Evolutionary conservation across 1,140 invertebrate genomes (phyloP), one percentile per base, ranked within the genome.

Genomic region (Trichonephila inaurata): DNA sequence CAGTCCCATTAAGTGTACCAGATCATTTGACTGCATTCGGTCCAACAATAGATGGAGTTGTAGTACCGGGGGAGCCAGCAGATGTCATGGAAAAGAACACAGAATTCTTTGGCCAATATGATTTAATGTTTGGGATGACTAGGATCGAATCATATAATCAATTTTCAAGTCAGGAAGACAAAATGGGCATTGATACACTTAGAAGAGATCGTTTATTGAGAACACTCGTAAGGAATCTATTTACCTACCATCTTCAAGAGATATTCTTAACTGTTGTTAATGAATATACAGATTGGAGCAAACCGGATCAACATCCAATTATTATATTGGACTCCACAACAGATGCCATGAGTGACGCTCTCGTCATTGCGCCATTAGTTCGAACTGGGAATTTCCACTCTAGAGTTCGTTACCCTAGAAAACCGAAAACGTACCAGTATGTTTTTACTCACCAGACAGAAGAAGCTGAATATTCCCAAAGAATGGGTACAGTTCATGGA

Each of bases 231-330:
- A 97, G 98, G 33, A 98, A 98, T 86, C 86, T 95, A 0, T 95
- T 95, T 83, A 95, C 93, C n/a, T 95, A 95, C 86, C 95, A 95
- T 85, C 94, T 94, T 7, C 95, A 98, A 95, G 99, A 99, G 96
- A 99, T 99, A 95, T 99, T 99, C 96, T 98, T 99, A 95, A 99
- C 99, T 61, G 97, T 99, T 33, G 98, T 99, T 94, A 99, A 99
- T 96, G 98, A 99, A 95, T 99, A 99, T 96, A 99, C 98, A 5
- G 98, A 99, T 95, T 99, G 99, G 99, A 98, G 99, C 95, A 97
- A 98, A 94, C 98, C 98, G 3, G 97, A 98, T 14, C 98, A 98
- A 95, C 98, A 99, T 97, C 98, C 98, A 44, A 98, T 98, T 94
- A 98, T 98, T 96, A 98, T 99, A 0, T 97, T 99, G 66, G 98